Percentiles rank a stretch among this genome's conserved stretches.
Evolutionary conservation across 2,888 invertebrate genomes (phyloP).

Genomic region (Phyllotreta cruciferae): DNA sequence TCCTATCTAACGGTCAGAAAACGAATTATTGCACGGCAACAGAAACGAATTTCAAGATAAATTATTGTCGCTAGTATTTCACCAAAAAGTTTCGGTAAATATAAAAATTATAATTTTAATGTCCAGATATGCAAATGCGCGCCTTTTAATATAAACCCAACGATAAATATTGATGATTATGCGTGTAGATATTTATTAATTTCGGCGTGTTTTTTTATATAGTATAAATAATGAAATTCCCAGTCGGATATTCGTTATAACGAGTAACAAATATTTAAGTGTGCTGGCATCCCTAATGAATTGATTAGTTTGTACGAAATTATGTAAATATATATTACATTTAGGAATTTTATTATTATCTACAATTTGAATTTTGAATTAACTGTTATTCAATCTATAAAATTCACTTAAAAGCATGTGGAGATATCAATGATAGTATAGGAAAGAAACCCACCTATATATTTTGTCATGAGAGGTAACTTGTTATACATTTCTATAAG

Average conservation of each 20-base stretch:
- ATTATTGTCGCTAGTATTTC: constrained; percentile 4
- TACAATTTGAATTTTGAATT: no score
- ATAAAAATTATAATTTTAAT: constrained; percentile 12
- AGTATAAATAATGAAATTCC: constrained; percentile 10
- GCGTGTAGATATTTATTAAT: constrained; percentile 10
- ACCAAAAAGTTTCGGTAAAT: constrained; percentile 1
- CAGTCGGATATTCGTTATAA: constrained; percentile 3
- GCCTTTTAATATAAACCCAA: constrained; percentile 12
- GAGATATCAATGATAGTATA: no score
- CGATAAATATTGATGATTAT: constrained; percentile 17
- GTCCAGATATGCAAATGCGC: constrained; percentile 10
- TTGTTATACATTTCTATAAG: no score
- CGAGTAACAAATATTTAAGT: constrained; percentile 2
- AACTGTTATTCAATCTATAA: no score
- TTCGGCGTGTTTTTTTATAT: background rate
- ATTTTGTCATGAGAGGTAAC: no score
- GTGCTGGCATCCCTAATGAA: background rate
- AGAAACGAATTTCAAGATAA: background rate
- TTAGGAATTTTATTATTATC: no score
- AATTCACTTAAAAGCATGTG: no score
- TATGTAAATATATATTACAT: no score
- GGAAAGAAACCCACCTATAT: no score
- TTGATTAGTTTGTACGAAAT: background rate
- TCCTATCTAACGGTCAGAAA: background rate
- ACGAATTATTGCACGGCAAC: constrained; percentile 8